These are phyloP conservation scores for Polyodon spathula DNA, from an alignment of 2,113 vertebrate genomes.

Conservation along the genomic window DNA sequence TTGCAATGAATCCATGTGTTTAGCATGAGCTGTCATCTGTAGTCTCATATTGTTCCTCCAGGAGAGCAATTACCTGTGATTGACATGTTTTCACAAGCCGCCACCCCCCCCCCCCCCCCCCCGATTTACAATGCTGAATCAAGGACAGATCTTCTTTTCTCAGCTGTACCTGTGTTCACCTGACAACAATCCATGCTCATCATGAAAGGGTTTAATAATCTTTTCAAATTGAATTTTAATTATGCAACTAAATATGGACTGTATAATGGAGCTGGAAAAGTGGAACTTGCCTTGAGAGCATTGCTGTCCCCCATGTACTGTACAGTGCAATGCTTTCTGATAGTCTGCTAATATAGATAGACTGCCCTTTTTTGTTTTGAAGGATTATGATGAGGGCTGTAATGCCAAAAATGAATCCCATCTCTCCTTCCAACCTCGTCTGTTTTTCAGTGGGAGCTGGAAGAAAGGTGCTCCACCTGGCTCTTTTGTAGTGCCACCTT, in stretches of 20 bases:
- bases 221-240: too few relatives aligned
- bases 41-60: conserved; percentile 70
- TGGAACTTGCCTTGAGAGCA: conserved; percentile 5
- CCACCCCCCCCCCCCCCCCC: conserved; percentile 41
- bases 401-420: neutral
- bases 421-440: neutral
- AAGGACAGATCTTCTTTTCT: conserved; percentile 30
- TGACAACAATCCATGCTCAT: conserved; percentile 37
- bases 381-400: conserved; percentile 12
- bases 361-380: neutral
- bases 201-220: too few relatives aligned
- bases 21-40: conserved; percentile 50
- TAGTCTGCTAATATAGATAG: too few relatives aligned
- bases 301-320: too few relatives aligned
- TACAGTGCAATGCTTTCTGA: too few relatives aligned
- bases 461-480: neutral
- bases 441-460: neutral
- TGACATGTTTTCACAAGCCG: conserved; percentile 78
- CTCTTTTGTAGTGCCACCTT: too few relatives aligned
- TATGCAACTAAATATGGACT: conserved; percentile 23
- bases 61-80: conserved; percentile 84
- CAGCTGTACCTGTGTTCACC: conserved; percentile 32
- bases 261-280: conserved; percentile 24
- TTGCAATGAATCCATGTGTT: conserved; percentile 73
- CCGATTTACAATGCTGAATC: conserved; percentile 57